Base-by-base conservation (phyloP, 2,888 invertebrate species). In the Crematogaster levior region DNA sequence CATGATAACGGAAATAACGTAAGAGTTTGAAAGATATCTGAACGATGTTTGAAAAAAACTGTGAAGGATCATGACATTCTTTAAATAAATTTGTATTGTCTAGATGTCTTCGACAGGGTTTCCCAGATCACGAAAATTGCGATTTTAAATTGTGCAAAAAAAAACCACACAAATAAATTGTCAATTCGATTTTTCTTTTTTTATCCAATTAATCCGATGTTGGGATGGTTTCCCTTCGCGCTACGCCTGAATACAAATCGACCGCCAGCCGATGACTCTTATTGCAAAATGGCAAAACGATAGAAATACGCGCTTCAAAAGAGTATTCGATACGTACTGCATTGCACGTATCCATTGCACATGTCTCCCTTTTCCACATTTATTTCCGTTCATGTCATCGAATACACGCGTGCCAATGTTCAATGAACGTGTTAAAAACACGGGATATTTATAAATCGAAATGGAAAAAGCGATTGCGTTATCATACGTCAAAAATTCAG, bases 401-500 rank as follows among this genome's bases (percentile, higher is more conserved):
- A 15, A 79, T 53, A 65, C 43, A 43, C 9, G 43, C 43, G 34
- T 79, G 46, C 18, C 70, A 24, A 68, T 24, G 77, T 43, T 77
- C 68, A 77, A 43, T 68, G 77, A 79, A 79, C 56, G 34, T 56
- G 34, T 21, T 70, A 79, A 79, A 68, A 40, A 34, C 68, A 34
- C 30, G n/a, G n/a, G 46, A 46, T 53, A 79, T 70, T 79, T 79
- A 79, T 79, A 79, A 79, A 79, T 79, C 18, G 34, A 68, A 68
- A 56, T 68, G 46, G 34, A 79, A 70, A 79, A 79, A 34, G 46
- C 56, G 34, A 79, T 56, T 68, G 43, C 46, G 77, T 79, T 70
- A 81, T 75, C 75, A 46, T 65, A 75, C 53, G 53, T 75, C 51
- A 61, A 75, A 74, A 75, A 75, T 60, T 56, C n/a, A 75, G 74